phyloP scores from a whole-genome alignment of 1,140 invertebrate species.

The Chymomyza costata region DNA sequence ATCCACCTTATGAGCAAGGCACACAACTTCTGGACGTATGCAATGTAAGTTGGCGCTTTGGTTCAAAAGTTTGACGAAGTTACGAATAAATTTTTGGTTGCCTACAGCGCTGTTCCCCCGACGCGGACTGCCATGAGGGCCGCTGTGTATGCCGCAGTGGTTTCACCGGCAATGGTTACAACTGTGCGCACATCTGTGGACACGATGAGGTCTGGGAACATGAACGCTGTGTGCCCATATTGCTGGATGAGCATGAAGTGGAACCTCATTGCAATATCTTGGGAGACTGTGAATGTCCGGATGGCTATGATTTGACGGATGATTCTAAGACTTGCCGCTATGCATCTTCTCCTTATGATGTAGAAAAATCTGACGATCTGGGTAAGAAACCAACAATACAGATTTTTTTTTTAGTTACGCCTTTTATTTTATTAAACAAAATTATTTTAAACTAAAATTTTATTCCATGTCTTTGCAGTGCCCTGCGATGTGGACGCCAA shows the following conservation, averaged over 20 bases:
- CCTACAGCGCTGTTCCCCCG: constrained; percentile 52
- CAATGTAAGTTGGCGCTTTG: constrained; percentile 28
- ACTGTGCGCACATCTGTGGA: constrained; percentile 77
- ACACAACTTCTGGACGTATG: constrained; percentile 42
- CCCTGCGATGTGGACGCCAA: constrained; percentile 85
- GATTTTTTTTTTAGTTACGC: too few relatives aligned
- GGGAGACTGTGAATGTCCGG: constrained; percentile 52
- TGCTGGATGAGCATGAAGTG: constrained; percentile 44
- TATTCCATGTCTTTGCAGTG: constrained; percentile 74
- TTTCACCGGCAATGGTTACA: constrained; percentile 85
- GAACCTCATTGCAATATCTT: constrained; percentile 47
- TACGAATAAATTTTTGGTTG: too few relatives aligned
- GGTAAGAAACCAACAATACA: constrained; percentile 19
- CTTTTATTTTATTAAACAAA: not conserved
- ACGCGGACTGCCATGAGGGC: constrained; percentile 78
- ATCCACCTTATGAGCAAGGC: constrained; percentile 8
- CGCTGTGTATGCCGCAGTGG: constrained; percentile 83
- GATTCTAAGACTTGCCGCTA: constrained; percentile 42
- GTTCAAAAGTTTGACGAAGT: not conserved
- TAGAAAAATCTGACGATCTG: constrained; percentile 47
- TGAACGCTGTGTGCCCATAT: constrained; percentile 51
- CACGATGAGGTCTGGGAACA: constrained; percentile 74
- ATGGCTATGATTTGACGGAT: constrained; percentile 52
- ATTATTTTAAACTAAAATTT: not conserved
- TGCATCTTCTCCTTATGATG: constrained; percentile 17